A percentile compares a stretch with the other conserved stretches of the same genome.
Conservation (phyloP, 1,140 invertebrate genomes). For the Lutraria rhynchaena region DNA sequence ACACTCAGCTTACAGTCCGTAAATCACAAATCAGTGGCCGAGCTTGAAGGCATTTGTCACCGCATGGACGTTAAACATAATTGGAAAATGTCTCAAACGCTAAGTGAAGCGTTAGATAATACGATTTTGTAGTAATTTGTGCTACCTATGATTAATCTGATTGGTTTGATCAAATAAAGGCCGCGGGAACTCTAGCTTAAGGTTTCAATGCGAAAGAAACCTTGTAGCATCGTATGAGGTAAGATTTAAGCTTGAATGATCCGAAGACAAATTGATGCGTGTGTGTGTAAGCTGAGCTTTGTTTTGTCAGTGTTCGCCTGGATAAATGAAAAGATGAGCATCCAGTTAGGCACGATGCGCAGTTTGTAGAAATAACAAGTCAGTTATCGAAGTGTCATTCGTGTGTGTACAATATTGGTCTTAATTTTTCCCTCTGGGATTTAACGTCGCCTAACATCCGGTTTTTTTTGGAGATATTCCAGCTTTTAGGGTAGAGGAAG, state of each 20-base stretch:
- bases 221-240: neutral
- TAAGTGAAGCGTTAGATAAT: constrained; percentile 42
- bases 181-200: neutral
- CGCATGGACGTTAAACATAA: constrained; percentile 36
- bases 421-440: too few species aligned
- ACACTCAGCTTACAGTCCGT: constrained; percentile 35
- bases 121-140: constrained; percentile 51
- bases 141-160: constrained; percentile 38
- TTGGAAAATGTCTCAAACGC: constrained; percentile 41
- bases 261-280: neutral
- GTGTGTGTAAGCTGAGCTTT: neutral
- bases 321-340: neutral
- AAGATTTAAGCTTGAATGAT: neutral
- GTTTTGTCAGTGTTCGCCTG: neutral
- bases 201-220: neutral
- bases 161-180: constrained; percentile 50
- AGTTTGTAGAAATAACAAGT: too few species aligned
- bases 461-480: too few species aligned
- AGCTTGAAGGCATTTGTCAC: constrained; percentile 38
- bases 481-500: too few species aligned
- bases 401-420: too few species aligned
- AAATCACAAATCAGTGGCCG: constrained; percentile 47
- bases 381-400: too few species aligned
- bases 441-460: too few species aligned
- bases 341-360: too few species aligned